Percentiles rank a stretch among this genome's conserved stretches.
These are phyloP conservation scores for Hesperophylax magnus DNA, from an alignment of 1,140 invertebrate species.

Conservation along the genomic window DNA sequence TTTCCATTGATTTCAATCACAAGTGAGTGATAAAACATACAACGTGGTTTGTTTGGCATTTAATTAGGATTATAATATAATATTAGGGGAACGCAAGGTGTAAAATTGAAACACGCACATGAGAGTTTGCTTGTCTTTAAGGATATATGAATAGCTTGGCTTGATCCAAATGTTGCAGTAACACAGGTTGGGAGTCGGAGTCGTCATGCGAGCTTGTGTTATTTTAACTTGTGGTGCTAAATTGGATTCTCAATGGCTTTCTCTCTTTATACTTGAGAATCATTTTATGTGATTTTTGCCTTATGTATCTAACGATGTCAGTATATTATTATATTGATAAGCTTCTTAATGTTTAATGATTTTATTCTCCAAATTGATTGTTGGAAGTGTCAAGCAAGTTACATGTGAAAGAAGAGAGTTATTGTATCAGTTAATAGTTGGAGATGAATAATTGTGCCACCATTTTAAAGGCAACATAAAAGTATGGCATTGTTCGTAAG, in stretches of 20 bases:
- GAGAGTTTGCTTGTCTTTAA: slow-evolving; percentile 22
- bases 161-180: slow-evolving; percentile 30
- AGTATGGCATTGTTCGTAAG: neutral
- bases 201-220: slow-evolving; percentile 7
- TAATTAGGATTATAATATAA: slow-evolving; percentile 10
- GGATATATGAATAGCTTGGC: slow-evolving; percentile 45
- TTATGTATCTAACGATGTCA: slow-evolving; percentile 35
- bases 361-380: slow-evolving; percentile 32
- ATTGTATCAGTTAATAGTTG: neutral
- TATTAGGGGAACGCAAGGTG: neutral
- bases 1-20: too few species aligned
- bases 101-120: slow-evolving; percentile 14
- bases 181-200: neutral
- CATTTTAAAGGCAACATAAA: slow-evolving; percentile 8
- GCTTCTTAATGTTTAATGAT: slow-evolving; percentile 35
- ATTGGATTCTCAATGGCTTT: slow-evolving; percentile 43
- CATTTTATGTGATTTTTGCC: slow-evolving; percentile 49
- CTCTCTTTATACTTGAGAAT: slow-evolving; percentile 42
- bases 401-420: neutral
- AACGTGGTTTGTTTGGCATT: slow-evolving; percentile 1
- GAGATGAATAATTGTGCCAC: neutral
- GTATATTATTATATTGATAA: slow-evolving; percentile 34
- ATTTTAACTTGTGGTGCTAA: slow-evolving; percentile 41
- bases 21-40: neutral
- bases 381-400: slow-evolving; percentile 13